These are phyloP conservation scores for Dinothrombium tinctorium DNA, from an alignment of 1,140 invertebrate species.

Conservation along the genomic window DNA sequence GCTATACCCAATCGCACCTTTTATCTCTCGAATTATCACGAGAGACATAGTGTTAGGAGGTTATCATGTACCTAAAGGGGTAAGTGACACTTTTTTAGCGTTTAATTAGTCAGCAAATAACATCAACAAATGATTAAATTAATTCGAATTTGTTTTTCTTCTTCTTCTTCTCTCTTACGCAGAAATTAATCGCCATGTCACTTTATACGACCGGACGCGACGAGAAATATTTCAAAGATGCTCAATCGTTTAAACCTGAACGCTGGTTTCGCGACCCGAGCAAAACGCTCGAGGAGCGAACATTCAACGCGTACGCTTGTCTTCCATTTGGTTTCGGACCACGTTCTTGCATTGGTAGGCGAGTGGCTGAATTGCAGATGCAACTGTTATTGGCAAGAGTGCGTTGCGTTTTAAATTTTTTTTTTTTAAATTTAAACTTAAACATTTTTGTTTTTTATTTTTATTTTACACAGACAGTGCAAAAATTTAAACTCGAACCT, in stretches of 20 bases:
- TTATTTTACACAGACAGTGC: slow-evolving; percentile 10
- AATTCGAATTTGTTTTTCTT: not conserved
- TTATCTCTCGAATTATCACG: slow-evolving; percentile 45
- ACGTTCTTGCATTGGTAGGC: slow-evolving; percentile 53
- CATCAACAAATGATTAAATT: not conserved
- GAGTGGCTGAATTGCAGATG: slow-evolving; percentile 48
- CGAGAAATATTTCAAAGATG: slow-evolving; percentile 36
- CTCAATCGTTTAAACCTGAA: slow-evolving; percentile 43
- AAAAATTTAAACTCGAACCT: slow-evolving; percentile 13
- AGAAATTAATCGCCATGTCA: slow-evolving; percentile 52
- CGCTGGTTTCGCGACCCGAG: slow-evolving; percentile 33
- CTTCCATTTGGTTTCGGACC: slow-evolving; percentile 56
- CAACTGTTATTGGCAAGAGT: slow-evolving; percentile 29
- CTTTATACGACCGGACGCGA: slow-evolving; percentile 52
- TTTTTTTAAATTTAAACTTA: not conserved
- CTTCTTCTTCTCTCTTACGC: slow-evolving; percentile 13
- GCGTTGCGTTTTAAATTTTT: slow-evolving; percentile 3
- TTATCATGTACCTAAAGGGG: slow-evolving; percentile 38
- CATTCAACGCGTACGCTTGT: slow-evolving; percentile 35
- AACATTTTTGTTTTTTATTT: slow-evolving; percentile 3
- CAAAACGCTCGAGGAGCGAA: slow-evolving; percentile 4
- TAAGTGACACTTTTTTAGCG: slow-evolving; percentile 24
- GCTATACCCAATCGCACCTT: slow-evolving; percentile 60
- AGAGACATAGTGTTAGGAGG: slow-evolving; percentile 32
- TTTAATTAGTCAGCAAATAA: not conserved